Percentiles rank a stretch among this genome's conserved stretches.
These are phyloP conservation scores for Pocillopora damicornis DNA, from an alignment of 64 coral and sea anemone species.

Conservation along the genomic window DNA sequence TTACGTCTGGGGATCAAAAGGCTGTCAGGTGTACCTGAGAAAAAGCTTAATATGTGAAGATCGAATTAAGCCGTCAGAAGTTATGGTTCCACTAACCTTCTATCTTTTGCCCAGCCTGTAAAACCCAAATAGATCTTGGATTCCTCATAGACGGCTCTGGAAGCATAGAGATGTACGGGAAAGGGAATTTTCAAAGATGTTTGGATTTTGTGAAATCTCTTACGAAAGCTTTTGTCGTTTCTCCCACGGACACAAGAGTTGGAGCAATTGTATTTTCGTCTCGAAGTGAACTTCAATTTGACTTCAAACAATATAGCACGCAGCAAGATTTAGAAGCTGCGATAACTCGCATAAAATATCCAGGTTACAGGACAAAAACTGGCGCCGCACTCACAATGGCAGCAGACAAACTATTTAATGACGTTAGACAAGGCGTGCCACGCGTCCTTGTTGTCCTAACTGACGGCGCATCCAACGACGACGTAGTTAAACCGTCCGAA, in stretches of 20 bases:
- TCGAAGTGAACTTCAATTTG: conserved; percentile 31
- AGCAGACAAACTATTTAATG: conserved; percentile 28
- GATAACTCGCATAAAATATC: conserved; percentile 15
- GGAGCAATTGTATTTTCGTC: conserved; percentile 42
- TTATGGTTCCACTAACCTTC: not conserved
- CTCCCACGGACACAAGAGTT: conserved; percentile 20
- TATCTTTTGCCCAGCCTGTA: conserved; percentile 27
- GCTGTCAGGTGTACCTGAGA: no score
- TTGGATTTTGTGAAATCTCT: conserved; percentile 38
- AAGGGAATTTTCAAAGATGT: conserved; percentile 42
- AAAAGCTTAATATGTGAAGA: no score
- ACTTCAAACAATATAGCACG: conserved; percentile 37
- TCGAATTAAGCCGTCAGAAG: no score
- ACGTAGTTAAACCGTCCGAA: conserved; percentile 48
- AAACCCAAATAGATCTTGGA: conserved; percentile 41
- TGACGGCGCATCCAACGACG: conserved; percentile 42
- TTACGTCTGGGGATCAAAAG: no score
- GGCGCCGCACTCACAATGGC: conserved; percentile 39
- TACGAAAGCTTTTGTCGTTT: conserved; percentile 29
- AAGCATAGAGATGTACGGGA: conserved; percentile 65
- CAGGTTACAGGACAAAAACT: conserved; percentile 43
- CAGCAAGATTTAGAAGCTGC: conserved; percentile 4
- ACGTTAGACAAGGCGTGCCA: conserved; percentile 21
- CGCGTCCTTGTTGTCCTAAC: conserved; percentile 44
- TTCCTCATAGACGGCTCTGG: conserved; percentile 48